Base-by-base conservation (phyloP, 2,113 vertebrate genomes). In the Xiphias gladius region DNA sequence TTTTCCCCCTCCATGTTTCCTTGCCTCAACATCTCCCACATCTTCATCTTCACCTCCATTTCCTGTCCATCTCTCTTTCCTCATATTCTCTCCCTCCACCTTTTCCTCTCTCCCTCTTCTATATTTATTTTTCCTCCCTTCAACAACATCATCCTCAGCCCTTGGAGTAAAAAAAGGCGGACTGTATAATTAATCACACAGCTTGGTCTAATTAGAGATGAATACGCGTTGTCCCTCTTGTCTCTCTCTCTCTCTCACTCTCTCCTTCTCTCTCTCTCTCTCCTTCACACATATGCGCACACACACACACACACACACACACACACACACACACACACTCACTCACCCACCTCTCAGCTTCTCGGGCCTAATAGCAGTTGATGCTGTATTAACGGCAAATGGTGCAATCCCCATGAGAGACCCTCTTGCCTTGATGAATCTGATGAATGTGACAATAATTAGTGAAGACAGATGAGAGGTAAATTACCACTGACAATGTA, bases 171-270 rank as follows among this genome's bases (percentile, higher is more conserved):
- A 98, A 98, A 97, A 99, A 98, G 97, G 97, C 96, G 96, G 97
- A 98, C 98, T 99, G 98, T 97, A 99, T 99, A 99, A 99, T 99
- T 99, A 99, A 99, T 99, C 97, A 99, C 98, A 97, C 97, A 98
- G 98, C 97, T 98, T 98, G 97, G 97, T 99, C 97, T 99, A 99
- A 99, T 99, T 99, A 99, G 97, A 96, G 97, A 97, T 98, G 97
- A 98, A 99, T 98, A 97, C 96, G 96, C 97, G 97, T 96, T 97
- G 97, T 97, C 97, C 97, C 96, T 97, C 96, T 97, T 96, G 96
- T 96, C 96, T 95, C n/a, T n/a, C n/a, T n/a, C n/a, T n/a, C n/a
- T n/a, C n/a, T n/a, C n/a, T n/a, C n/a, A n/a, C n/a, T n/a, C n/a
- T n/a, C n/a, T n/a, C n/a, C n/a, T n/a, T n/a, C n/a, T n/a, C n/a